These are phyloP conservation scores for Enteromius viviparus DNA, from an alignment of 2,797 vertebrate species.

Conservation along the genomic window DNA sequence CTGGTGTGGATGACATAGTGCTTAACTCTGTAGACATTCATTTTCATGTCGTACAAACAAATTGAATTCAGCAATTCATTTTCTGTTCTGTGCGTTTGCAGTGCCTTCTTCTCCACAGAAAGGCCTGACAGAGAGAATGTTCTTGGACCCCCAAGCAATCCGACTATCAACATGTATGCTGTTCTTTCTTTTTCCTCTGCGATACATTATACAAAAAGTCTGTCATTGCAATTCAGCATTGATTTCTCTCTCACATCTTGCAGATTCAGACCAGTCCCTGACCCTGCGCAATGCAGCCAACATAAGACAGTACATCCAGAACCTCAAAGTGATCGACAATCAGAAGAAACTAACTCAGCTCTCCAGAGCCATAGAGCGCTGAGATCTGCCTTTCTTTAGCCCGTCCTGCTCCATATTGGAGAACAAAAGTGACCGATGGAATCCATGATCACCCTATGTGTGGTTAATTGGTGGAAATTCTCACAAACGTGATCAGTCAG, in stretches of 20 bases:
- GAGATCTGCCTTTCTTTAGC: slow-evolving; percentile 39
- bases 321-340: slow-evolving; percentile 91
- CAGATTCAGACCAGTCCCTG: slow-evolving; percentile 87
- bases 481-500: not conserved
- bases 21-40: not conserved
- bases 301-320: slow-evolving; percentile 86
- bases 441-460: slow-evolving; percentile 37
- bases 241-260: not conserved
- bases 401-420: slow-evolving; percentile 45
- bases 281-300: slow-evolving; percentile 79
- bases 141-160: slow-evolving; percentile 79
- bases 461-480: slow-evolving; percentile 31
- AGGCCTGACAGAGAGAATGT: slow-evolving; percentile 84
- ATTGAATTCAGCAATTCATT: not conserved
- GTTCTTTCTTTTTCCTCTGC: not conserved
- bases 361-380: slow-evolving; percentile 85
- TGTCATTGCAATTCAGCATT: not conserved
- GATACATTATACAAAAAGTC: not conserved
- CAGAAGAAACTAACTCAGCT: slow-evolving; percentile 89
- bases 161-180: slow-evolving; percentile 85
- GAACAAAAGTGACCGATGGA: slow-evolving; percentile 22
- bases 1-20: slow-evolving; percentile 68
- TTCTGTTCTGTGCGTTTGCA: slow-evolving; percentile 57
- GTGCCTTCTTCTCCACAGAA: slow-evolving; percentile 89
- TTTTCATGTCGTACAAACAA: not conserved